Percentiles rank a stretch among this genome's conserved stretches.
Conservation (phyloP, 2,888 invertebrate genomes). For the Luperina nickerlii region DNA sequence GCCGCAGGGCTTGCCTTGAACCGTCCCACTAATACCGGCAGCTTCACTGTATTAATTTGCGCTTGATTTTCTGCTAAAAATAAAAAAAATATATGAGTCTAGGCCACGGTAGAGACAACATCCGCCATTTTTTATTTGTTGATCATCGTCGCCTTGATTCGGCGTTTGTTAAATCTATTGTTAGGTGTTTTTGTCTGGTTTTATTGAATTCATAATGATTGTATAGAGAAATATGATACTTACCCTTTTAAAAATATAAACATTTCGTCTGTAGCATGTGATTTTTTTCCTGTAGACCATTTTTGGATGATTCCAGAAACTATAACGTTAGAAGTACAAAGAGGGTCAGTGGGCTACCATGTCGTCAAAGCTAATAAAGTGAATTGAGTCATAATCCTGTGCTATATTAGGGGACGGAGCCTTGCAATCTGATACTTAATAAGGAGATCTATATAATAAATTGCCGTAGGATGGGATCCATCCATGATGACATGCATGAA, state of each 20-base stretch:
- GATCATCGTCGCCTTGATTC: slow-evolving; percentile 35
- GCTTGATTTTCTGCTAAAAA: slow-evolving; percentile 84
- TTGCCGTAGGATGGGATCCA: background rate
- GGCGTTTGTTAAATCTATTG: slow-evolving; percentile 17
- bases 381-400: slow-evolving; percentile 54
- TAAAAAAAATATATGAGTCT: slow-evolving; percentile 71
- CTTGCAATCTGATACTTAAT: slow-evolving; percentile 26
- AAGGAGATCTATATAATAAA: background rate
- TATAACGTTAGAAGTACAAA: slow-evolving; percentile 10
- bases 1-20: slow-evolving; percentile 88
- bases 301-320: slow-evolving; percentile 34
- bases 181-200: slow-evolving; percentile 21
- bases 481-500: slow-evolving; percentile 5
- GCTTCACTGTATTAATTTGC: slow-evolving; percentile 85
- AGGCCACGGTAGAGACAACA: slow-evolving; percentile 57
- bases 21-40: slow-evolving; percentile 80
- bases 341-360: slow-evolving; percentile 47
- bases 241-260: background rate
- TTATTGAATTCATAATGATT: background rate
- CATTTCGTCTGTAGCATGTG: background rate
- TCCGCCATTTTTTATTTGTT: slow-evolving; percentile 47
- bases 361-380: slow-evolving; percentile 35
- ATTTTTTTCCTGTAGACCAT: slow-evolving; percentile 8
- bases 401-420: slow-evolving; percentile 28
- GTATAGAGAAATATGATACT: slow-evolving; percentile 6